Evolutionary conservation across 2,113 vertebrate species (phyloP).

Genomic region (Neofelis nebulosa): DNA sequence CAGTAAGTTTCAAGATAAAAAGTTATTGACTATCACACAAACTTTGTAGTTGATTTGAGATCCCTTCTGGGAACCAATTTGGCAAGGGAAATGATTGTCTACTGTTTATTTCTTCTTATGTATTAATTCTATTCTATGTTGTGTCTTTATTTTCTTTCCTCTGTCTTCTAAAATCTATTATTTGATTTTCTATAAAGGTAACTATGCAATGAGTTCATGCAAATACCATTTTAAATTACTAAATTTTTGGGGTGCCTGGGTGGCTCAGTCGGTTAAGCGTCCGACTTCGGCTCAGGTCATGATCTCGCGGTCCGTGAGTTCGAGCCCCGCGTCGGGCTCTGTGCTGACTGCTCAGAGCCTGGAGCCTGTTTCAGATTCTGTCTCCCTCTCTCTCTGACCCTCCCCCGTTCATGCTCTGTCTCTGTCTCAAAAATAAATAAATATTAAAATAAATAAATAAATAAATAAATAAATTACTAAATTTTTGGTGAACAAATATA

Average conservation of each 20-base stretch:
- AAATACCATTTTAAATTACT: background rate
- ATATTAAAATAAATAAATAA: no score
- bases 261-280: no score
- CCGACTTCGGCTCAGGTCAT: no score
- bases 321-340: no score
- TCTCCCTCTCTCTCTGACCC: no score
- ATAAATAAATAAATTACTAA: background rate
- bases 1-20: background rate
- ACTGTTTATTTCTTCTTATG: background rate
- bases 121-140: background rate
- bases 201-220: background rate
- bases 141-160: background rate
- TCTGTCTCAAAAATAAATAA: no score
- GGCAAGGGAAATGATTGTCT: background rate
- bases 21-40: background rate
- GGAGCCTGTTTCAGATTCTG: no score
- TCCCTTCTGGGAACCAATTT: background rate
- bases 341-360: no score
- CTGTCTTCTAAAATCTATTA: conserved; percentile 7
- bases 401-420: no score
- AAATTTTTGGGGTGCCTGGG: background rate
- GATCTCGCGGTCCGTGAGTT: no score
- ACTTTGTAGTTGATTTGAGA: background rate
- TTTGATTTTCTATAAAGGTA: conserved; percentile 14
- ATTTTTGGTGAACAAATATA: background rate